These are phyloP conservation scores for Montifringilla adamsi DNA, from an alignment of 2,113 vertebrate genomes.

Conservation along the genomic window DNA sequence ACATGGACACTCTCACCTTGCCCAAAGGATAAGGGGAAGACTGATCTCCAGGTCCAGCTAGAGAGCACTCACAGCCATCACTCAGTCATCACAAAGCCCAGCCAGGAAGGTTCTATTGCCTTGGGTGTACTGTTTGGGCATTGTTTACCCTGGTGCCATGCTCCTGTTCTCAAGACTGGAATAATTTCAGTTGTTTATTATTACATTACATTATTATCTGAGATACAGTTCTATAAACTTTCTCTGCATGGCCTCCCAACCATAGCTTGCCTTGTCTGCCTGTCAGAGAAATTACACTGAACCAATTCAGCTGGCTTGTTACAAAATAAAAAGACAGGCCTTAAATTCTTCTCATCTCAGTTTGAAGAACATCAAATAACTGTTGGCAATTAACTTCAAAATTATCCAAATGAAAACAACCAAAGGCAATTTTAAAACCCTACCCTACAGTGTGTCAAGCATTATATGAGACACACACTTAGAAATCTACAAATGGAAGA, in stretches of 20 bases:
- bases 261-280: neutral
- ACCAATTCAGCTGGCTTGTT: neutral
- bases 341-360: neutral
- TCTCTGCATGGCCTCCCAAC: neutral
- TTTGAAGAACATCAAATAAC: neutral
- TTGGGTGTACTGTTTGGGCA: neutral
- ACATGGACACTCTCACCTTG: fast-evolving
- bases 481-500: neutral
- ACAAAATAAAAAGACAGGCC: neutral
- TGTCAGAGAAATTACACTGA: neutral
- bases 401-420: neutral
- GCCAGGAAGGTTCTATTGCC: neutral
- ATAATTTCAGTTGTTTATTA: neutral
- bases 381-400: neutral
- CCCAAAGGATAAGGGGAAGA: no score
- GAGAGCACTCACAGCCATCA: no score
- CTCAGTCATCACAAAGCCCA: neutral
- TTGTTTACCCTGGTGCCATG: neutral
- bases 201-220: neutral
- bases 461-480: neutral
- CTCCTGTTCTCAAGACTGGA: neutral
- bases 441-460: fast-evolving
- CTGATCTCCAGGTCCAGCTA: neutral
- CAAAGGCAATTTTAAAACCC: neutral
- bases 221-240: neutral